These are phyloP conservation scores for Anthophora plumipes DNA, from an alignment of 2,888 invertebrate species.

Conservation along the genomic window DNA sequence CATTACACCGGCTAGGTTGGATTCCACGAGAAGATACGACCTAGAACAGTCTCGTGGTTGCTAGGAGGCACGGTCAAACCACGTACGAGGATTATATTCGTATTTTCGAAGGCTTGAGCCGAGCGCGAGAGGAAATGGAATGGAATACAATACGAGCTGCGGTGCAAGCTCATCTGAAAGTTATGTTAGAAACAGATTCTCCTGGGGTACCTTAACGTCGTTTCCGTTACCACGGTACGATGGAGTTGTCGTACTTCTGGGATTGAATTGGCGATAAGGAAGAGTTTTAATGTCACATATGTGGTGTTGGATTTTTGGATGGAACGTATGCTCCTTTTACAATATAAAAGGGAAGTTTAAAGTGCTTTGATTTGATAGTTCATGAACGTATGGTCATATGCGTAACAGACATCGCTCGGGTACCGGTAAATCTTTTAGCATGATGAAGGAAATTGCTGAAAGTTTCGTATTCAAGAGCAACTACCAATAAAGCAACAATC, in stretches of 20 bases:
- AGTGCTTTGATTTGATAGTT: not conserved
- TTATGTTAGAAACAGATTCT: conserved; percentile 21
- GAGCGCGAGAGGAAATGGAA: conserved; percentile 4
- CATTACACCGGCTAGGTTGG: conserved; percentile 51
- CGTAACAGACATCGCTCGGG: not conserved
- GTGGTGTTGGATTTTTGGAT: not conserved
- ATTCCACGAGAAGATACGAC: conserved; percentile 17
- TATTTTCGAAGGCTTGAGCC: not conserved
- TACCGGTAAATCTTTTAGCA: too few species aligned
- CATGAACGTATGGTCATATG: not conserved
- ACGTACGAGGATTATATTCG: conserved; percentile 8
- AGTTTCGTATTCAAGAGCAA: too few species aligned
- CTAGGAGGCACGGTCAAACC: conserved; percentile 7
- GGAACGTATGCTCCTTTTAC: not conserved
- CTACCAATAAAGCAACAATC: too few species aligned
- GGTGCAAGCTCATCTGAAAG: not conserved
- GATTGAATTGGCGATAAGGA: conserved; percentile 3
- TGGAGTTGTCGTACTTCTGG: conserved; percentile 25
- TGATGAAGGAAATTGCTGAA: too few species aligned
- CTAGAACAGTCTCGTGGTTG: not conserved
- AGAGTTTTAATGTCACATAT: not conserved
- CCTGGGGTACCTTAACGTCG: conserved; percentile 22
- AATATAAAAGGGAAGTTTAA: not conserved
- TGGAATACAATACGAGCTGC: conserved; percentile 20
- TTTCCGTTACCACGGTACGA: conserved; percentile 27